These are phyloP conservation scores for Troides oblongomaculatus DNA, from an alignment of 2,888 invertebrate genomes.

Conservation along the genomic window DNA sequence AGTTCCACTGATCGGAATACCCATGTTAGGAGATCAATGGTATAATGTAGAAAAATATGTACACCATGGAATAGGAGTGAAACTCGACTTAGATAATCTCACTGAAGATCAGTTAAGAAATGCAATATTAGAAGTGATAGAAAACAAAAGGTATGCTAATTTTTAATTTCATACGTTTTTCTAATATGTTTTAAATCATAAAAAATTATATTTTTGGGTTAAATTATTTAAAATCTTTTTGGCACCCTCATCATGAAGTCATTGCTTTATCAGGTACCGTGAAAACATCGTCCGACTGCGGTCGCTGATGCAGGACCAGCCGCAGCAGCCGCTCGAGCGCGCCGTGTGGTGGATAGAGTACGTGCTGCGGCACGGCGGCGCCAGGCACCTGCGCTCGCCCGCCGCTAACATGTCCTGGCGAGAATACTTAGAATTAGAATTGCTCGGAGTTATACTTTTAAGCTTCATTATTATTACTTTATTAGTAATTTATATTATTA, in stretches of 20 bases:
- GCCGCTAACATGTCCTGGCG: too few species aligned
- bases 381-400: too few species aligned
- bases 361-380: too few species aligned
- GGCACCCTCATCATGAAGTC: background rate
- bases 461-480: background rate
- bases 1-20: conserved; percentile 57
- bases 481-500: background rate
- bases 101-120: conserved; percentile 40
- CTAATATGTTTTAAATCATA: background rate
- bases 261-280: background rate
- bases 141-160: conserved; percentile 38
- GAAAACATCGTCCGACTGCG: conserved; percentile 2
- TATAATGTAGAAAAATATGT: conserved; percentile 49
- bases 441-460: background rate
- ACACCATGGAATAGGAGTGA: conserved; percentile 39
- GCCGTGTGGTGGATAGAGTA: too few species aligned
- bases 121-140: conserved; percentile 39
- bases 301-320: conserved; percentile 16
- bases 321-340: conserved; percentile 6
- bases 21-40: conserved; percentile 60
- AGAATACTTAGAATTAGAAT: conserved; percentile 12
- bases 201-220: too few species aligned
- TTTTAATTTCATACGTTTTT: background rate
- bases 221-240: too few species aligned
- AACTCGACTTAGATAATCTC: conserved; percentile 37